Base-by-base conservation (phyloP, 2,888 invertebrate genomes). In the Syrista parreyssii region DNA sequence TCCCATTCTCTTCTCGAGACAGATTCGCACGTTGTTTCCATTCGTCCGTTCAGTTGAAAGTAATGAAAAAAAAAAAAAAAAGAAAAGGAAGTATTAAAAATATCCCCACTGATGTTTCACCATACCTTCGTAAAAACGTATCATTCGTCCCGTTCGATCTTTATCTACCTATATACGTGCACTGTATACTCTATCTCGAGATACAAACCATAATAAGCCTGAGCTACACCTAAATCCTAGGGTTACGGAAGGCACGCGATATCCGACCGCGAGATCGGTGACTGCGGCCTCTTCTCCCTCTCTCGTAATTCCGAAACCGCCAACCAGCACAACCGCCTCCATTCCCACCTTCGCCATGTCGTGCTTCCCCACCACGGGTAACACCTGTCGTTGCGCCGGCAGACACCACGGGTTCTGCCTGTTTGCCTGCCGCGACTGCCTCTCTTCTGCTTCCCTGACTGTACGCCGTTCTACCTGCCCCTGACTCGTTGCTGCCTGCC, bases 311-410 rank as follows among this genome's bases (percentile, higher is more conserved):
- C 55, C 55, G 55, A 55, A 55, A 55, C 55, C 55, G 23, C 55
- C 55, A 55, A 55, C 55, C 55, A 55, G 23, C 55, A 55, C 55
- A 23, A 55, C 55, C 55, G 55, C 55, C 55, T 55, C 55, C 55
- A 9, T 55, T 55, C 83, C 84, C 84, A 84, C 84, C 80, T 80
- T 79, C 78, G 40, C 34, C n/a, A 68, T 82, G 78, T 79, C 84
- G 81, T 80, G 81, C 78, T 81, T 81, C 79, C 75, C 82, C 82
- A 80, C 79, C 68, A 75, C 33, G 68, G 68, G 79, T 76, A 83
- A 80, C 84, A 84, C 83, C 84, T 84, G 84, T 83, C 82, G 83
- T 84, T 84, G 82, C 84, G 75, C 55, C 74, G 73, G 81, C 79
- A 79, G 81, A 80, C 79, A 55, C 55, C 55, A 55, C 55, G 40